Percentiles rank a stretch among this genome's conserved stretches.
These are phyloP conservation scores for Brachionus asplanchnoidis DNA, from an alignment of 1,140 invertebrate species.

Conservation along the genomic window DNA sequence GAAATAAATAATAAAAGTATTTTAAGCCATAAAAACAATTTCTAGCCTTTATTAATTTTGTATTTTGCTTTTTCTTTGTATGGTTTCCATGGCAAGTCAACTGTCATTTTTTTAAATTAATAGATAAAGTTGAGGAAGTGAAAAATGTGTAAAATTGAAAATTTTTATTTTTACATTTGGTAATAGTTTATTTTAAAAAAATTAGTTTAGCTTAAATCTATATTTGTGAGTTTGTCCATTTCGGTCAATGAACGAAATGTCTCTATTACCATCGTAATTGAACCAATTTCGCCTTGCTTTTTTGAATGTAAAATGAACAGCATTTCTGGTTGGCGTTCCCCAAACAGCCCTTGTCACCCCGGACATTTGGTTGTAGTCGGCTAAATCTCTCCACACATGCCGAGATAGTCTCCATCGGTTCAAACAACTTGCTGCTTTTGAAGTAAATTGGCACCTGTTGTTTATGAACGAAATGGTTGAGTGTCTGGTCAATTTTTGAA, in stretches of 20 bases:
- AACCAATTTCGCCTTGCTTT: conserved; percentile 33
- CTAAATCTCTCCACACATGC: conserved; percentile 77
- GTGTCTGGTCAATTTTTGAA: conserved; percentile 70
- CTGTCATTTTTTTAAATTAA: neutral
- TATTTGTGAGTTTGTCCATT: conserved; percentile 14
- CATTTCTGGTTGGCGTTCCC: conserved; percentile 49
- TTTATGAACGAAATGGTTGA: conserved; percentile 64
- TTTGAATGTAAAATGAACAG: conserved; percentile 41
- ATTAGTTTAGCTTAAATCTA: conserved; percentile 13
- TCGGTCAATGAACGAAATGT: conserved; percentile 23
- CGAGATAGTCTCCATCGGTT: conserved; percentile 74
- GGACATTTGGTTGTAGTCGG: conserved; percentile 81
- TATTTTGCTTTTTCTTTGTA: neutral
- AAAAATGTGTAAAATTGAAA: neutral
- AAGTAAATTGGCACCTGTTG: conserved; percentile 65
- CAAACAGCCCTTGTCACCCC: conserved; percentile 82
- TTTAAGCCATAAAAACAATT: neutral
- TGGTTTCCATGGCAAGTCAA: neutral
- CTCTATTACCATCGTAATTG: conserved; percentile 39
- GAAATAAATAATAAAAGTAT: no score
- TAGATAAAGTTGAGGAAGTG: neutral
- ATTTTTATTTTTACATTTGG: neutral
- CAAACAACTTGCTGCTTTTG: conserved; percentile 63
- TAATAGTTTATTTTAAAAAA: neutral
- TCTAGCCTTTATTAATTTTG: no score